Conservation (phyloP, 2,113 vertebrate genomes). For the Grammomys dolichurus region DNA sequence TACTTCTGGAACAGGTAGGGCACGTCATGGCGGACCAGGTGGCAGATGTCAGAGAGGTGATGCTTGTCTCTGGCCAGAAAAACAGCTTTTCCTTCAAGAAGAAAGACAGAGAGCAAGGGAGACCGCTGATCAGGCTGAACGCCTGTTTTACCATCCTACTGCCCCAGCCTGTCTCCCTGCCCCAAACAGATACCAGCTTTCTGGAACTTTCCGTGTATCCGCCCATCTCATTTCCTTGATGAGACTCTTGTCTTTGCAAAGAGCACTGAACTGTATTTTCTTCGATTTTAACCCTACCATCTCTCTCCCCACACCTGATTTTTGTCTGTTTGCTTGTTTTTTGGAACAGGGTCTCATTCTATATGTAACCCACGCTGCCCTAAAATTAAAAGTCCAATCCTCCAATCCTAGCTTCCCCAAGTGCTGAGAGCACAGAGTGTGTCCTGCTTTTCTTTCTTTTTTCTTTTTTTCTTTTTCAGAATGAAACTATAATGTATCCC, state of each 20-base stretch:
- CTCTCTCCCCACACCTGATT: background rate
- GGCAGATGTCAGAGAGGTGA: conserved; percentile 93
- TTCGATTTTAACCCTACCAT: background rate
- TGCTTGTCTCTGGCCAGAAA: conserved; percentile 95
- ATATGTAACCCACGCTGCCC: background rate
- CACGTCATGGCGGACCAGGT: conserved; percentile 93
- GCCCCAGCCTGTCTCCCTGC: background rate
- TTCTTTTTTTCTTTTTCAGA: background rate
- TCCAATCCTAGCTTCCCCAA: too few species aligned
- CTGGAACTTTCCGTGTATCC: background rate
- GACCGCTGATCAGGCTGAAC: background rate
- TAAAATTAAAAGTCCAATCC: background rate
- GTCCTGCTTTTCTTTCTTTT: too few species aligned
- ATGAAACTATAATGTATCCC: conserved; percentile 1
- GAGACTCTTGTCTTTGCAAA: conserved; percentile 3
- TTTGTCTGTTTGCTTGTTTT: background rate
- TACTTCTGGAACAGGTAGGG: conserved; percentile 97
- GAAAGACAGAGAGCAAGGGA: conserved; percentile 47
- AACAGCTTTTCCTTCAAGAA: conserved; percentile 92
- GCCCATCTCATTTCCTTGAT: background rate
- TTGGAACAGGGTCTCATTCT: background rate
- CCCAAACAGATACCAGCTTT: background rate
- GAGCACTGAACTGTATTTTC: background rate
- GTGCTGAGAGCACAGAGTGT: background rate
- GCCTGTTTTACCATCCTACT: background rate